A percentile compares a stretch with the other conserved stretches of the same genome.
These are phyloP conservation scores for Rhagium mordax DNA, from an alignment of 2,888 invertebrate genomes.

Conservation along the genomic window DNA sequence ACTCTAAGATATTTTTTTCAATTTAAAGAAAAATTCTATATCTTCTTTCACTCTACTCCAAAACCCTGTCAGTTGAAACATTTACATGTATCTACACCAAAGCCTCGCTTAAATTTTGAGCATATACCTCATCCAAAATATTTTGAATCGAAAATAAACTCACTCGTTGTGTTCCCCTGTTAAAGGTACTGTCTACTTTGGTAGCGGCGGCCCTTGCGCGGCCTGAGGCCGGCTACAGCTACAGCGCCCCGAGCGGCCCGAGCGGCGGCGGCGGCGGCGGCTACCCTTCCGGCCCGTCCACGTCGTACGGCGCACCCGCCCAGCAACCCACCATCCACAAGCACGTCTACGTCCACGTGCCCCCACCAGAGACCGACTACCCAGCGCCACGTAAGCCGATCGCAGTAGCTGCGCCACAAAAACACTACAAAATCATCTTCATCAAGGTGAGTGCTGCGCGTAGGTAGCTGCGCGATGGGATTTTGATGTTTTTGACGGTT, in stretches of 20 bases:
- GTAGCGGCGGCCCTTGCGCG: conserved; percentile 69
- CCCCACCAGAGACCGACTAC: conserved; percentile 88
- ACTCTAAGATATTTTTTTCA: too few species aligned
- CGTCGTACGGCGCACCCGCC: conserved; percentile 81
- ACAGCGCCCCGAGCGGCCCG: conserved; percentile 60
- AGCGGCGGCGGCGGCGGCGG: conserved; percentile 71
- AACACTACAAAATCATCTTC: conserved; percentile 89
- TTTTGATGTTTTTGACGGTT: conserved; percentile 71
- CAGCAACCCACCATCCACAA: conserved; percentile 88
- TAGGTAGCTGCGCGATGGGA: too few species aligned
- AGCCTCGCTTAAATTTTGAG: too few species aligned
- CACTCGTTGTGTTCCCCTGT: neutral
- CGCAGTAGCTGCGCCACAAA: conserved; percentile 77
- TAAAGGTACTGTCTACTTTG: conserved; percentile 65
- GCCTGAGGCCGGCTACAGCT: conserved; percentile 66
- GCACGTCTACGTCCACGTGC: conserved; percentile 92
- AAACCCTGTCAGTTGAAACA: too few species aligned
- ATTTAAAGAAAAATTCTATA: too few species aligned
- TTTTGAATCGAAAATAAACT: too few species aligned
- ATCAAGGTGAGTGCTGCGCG: conserved; percentile 80
- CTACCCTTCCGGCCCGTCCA: conserved; percentile 74
- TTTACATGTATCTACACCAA: too few species aligned
- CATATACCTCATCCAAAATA: too few species aligned
- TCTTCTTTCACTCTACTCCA: too few species aligned
- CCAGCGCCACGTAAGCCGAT: conserved; percentile 77